Evolutionary conservation across 1,140 invertebrate species (phyloP).

Genomic region (Chrysomallon squamiferum): DNA sequence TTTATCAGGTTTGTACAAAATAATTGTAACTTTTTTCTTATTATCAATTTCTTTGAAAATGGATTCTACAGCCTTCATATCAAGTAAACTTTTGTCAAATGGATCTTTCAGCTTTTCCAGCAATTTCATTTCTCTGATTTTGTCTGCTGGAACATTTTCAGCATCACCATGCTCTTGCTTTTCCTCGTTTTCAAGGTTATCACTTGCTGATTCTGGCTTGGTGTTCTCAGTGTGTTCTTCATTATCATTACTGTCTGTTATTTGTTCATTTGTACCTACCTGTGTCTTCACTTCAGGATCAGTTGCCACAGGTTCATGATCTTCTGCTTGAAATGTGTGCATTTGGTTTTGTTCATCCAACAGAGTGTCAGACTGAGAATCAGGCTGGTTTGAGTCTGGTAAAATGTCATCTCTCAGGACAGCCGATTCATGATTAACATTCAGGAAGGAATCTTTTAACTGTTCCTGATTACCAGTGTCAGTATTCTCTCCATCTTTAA

Average conservation of each 20-base stretch:
- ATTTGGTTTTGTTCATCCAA: no score
- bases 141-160: neutral
- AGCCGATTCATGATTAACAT: no score
- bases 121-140: neutral
- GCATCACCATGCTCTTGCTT: neutral
- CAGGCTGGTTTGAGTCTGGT: no score
- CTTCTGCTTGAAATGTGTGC: no score
- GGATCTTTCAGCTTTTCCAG: neutral
- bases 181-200: neutral
- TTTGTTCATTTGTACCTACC: no score
- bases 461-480: neutral
- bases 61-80: neutral
- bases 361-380: no score
- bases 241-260: no score
- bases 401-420: no score
- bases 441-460: neutral
- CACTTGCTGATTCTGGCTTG: no score
- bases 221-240: no score
- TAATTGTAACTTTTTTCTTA: neutral
- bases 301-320: no score
- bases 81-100: neutral
- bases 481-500: neutral
- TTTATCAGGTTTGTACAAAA: slow-evolving; percentile 3
- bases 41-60: neutral
- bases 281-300: no score